Evolutionary conservation across 2,888 invertebrate species (phyloP).

Genomic region (Abrostola tripartita): DNA sequence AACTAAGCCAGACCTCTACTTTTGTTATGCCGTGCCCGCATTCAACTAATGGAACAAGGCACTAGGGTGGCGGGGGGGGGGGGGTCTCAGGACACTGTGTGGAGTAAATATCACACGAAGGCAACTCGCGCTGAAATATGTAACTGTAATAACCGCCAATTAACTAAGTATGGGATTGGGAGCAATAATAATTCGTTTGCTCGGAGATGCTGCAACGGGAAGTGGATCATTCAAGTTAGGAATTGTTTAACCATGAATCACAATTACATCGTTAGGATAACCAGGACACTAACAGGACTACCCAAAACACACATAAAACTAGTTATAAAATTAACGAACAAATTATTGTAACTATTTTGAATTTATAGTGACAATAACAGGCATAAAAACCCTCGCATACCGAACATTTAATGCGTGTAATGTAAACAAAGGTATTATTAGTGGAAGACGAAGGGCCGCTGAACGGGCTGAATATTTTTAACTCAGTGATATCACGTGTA

Average conservation of each 20-base stretch:
- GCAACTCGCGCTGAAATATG: conserved; percentile 75
- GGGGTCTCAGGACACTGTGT: conserved; percentile 68
- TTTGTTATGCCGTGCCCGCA: conserved; percentile 54
- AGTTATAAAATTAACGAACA: conserved; percentile 23
- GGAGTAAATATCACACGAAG: conserved; percentile 69
- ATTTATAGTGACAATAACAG: conserved; percentile 61
- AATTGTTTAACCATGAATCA: conserved; percentile 28
- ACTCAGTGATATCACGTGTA: conserved; percentile 72
- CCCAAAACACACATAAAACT: conserved; percentile 1
- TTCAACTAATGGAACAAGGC: conserved; percentile 48
- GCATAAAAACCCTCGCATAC: conserved; percentile 59
- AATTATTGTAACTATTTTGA: conserved; percentile 30
- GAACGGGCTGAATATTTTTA: conserved; percentile 72
- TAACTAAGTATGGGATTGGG: conserved; percentile 82
- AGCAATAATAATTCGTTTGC: conserved; percentile 73
- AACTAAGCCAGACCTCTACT: conserved; percentile 68
- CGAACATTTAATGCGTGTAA: conserved; percentile 65
- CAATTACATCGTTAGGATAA: conserved; percentile 29
- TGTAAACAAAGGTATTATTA: conserved; percentile 78
- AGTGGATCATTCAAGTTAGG: conserved; percentile 57
- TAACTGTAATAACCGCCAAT: conserved; percentile 85
- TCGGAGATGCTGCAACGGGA: conserved; percentile 58
- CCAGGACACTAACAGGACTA: conserved; percentile 32
- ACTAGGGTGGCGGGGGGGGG: conserved; percentile 51
- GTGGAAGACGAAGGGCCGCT: conserved; percentile 72